These are phyloP conservation scores for Drosophila takahashii DNA, from an alignment of 1,140 invertebrate genomes.

Conservation along the genomic window DNA sequence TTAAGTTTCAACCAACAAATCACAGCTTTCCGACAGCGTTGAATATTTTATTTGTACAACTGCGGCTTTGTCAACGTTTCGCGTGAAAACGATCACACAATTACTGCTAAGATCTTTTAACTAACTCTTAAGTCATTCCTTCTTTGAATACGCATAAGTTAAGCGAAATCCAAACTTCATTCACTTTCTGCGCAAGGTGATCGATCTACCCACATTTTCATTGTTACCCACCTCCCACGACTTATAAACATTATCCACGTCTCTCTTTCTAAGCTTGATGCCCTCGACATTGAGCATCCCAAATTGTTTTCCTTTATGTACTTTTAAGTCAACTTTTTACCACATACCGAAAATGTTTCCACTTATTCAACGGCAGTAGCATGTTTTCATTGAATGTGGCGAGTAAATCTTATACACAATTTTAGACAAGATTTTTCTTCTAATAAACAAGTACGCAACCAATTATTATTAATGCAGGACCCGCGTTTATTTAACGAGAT, in stretches of 20 bases:
- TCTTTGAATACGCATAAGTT: slow-evolving; percentile 64
- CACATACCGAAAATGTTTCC: slow-evolving; percentile 11
- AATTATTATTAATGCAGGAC: slow-evolving; percentile 30
- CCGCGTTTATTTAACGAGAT: slow-evolving; percentile 23
- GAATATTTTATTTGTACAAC: slow-evolving; percentile 23
- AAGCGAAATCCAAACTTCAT: slow-evolving; percentile 52
- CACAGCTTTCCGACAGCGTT: slow-evolving; percentile 7
- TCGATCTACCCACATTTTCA: slow-evolving; percentile 24
- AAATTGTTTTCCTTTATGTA: slow-evolving; percentile 39
- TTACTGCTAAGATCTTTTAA: slow-evolving; percentile 77
- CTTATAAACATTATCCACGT: not conserved
- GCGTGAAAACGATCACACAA: slow-evolving; percentile 50
- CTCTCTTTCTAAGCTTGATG: slow-evolving; percentile 1
- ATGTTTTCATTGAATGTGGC: slow-evolving; percentile 42
- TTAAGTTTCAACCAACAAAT: slow-evolving; percentile 44
- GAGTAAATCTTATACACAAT: slow-evolving; percentile 29
- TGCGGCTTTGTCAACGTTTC: slow-evolving; percentile 45
- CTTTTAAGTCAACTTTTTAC: slow-evolving; percentile 29
- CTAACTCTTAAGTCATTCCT: slow-evolving; percentile 82
- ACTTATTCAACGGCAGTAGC: slow-evolving; percentile 32
- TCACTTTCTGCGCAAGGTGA: slow-evolving; percentile 10
- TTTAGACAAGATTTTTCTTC: slow-evolving; percentile 46
- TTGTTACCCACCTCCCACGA: slow-evolving; percentile 30
- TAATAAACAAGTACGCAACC: slow-evolving; percentile 50
- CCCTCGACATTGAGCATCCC: not conserved